Base-by-base conservation (phyloP, 2,113 vertebrate genomes). In the Nyctereutes procyonoides region DNA sequence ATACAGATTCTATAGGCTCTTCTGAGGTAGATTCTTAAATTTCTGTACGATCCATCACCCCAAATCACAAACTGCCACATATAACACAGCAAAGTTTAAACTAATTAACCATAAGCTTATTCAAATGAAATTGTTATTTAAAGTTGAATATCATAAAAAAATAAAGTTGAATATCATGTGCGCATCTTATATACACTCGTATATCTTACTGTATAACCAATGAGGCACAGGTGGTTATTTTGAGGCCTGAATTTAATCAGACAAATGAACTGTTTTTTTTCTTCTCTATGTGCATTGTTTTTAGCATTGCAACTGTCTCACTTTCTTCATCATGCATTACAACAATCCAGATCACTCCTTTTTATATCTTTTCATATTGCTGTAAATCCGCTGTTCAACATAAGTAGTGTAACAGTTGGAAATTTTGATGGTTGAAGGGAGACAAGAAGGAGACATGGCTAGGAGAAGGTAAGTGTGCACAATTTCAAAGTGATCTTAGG, bases 71-170 rank as follows among this genome's bases (percentile, higher is more conserved):
- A 22, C 55, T 28, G 5, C 14, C 48, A 6, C 22, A 20, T 32
- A 35, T 2, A 51, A n/a, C 4, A 32, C 4, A 35, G 2, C 16
- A 48, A 2, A 67, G 13, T 67, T 74, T n/a, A 89, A 62, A 35
- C 84, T 76, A 76, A n/a, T n/a, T 17, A 73, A 74, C 0, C 12
- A 38, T 20, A 62, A 62, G 38, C 2, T 16, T 60, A 60, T 19
- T 76, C 16, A 67, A 62, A 14, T 76, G 3, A 43, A 69, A 4
- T n/a, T 79, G 12, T 65, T 55, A 76, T 63, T 90, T 89, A 43
- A 77, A 93, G 35, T 51, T 90, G 35, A 88, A 77, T 65, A 62
- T 60, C n/a, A 81, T 13, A n/a, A n/a, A n/a, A n/a, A n/a, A n/a
- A n/a, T 89, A 43, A 77, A 93, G 35, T 51, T 90, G 35, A 88